phyloP scores from a whole-genome alignment of 2,113 vertebrate genomes.

The Odontophorus gujanensis region DNA sequence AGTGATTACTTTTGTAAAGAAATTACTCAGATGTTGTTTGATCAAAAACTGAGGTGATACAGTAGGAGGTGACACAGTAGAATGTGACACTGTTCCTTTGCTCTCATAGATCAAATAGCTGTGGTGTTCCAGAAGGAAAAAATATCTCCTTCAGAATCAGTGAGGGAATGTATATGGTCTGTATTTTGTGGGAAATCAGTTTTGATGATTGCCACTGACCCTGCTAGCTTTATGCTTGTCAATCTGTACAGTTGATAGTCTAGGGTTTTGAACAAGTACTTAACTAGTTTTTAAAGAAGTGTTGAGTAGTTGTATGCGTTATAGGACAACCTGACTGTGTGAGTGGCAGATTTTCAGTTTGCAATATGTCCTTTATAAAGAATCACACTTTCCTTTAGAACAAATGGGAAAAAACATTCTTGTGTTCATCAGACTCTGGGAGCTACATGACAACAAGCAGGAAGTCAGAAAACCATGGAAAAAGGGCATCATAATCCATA shows the following conservation, averaged over 20 bases:
- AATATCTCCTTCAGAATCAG: constrained; percentile 8
- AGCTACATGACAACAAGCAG: constrained; percentile 52
- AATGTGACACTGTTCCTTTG: constrained; percentile 11
- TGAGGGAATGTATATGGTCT: not conserved
- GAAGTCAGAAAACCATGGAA: constrained; percentile 56
- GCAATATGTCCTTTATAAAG: constrained; percentile 12
- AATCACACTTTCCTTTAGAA: constrained; percentile 16
- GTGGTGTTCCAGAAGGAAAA: not conserved
- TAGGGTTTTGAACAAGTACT: not conserved
- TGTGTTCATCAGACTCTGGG: constrained; percentile 46
- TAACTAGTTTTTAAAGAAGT: not conserved
- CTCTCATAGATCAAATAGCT: not conserved
- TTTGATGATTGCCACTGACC: not conserved
- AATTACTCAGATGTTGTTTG: not conserved
- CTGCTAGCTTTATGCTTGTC: constrained; percentile 13
- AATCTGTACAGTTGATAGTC: constrained; percentile 1
- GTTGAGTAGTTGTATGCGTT: not conserved
- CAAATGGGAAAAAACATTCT: not conserved
- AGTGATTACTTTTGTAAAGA: not conserved
- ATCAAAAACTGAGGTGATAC: not conserved
- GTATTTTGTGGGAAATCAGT: not conserved
- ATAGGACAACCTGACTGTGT: not conserved
- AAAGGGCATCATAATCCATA: constrained; percentile 70
- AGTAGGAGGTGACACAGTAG: fast-evolving
- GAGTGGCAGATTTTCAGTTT: constrained; percentile 35